Percentiles rank a stretch among this genome's conserved stretches.
Evolutionary conservation across 2,113 vertebrate genomes (phyloP).

Genomic region (Bubo bubo): DNA sequence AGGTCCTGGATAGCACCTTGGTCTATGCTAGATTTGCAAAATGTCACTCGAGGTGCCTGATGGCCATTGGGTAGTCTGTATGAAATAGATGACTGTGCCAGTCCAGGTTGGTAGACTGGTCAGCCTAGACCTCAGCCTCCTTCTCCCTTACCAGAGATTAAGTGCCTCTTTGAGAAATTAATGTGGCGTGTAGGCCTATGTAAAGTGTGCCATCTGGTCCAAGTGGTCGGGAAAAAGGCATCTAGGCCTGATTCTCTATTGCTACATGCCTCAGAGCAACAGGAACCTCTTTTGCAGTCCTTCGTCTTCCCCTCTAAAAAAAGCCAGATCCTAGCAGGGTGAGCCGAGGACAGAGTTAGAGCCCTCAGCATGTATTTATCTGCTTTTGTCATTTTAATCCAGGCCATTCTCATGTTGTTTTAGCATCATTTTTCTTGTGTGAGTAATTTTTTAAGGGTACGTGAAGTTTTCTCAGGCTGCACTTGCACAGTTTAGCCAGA

Average conservation of each 20-base stretch:
- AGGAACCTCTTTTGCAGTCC: background rate
- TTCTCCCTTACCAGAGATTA: background rate
- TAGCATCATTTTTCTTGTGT: background rate
- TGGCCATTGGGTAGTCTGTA: background rate
- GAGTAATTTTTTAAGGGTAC: background rate
- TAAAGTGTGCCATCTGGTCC: background rate
- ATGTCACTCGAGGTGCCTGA: rapidly evolving
- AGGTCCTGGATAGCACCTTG: background rate
- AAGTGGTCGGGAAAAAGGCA: rapidly evolving
- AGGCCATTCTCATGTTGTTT: background rate
- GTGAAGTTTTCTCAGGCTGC: background rate
- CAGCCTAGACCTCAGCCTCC: background rate
- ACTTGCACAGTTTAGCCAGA: background rate
- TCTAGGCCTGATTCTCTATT: background rate
- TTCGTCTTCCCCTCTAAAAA: background rate
- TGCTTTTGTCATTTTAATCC: conserved; percentile 5
- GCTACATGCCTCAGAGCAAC: background rate
- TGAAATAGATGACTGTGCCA: background rate
- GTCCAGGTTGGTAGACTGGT: background rate
- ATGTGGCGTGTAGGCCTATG: background rate
- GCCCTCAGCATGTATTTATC: background rate
- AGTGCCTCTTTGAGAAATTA: background rate
- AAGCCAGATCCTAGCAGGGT: background rate
- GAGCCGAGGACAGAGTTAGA: background rate
- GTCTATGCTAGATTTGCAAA: background rate